These are phyloP conservation scores for Dynastes tityus DNA, from an alignment of 2,888 invertebrate genomes.

Conservation along the genomic window DNA sequence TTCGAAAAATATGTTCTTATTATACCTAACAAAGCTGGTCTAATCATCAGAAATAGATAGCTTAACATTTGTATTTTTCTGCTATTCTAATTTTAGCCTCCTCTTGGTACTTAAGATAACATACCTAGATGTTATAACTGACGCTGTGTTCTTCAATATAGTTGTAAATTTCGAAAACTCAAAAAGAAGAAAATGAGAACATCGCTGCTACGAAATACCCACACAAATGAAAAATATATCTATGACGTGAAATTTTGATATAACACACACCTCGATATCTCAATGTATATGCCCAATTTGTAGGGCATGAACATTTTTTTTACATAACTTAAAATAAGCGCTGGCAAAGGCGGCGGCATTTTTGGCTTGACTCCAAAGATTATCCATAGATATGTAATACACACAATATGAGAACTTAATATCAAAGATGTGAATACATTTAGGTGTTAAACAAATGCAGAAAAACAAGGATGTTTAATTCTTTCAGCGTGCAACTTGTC, in stretches of 20 bases:
- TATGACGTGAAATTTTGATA: neutral
- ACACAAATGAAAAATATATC: no score
- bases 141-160: no score
- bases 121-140: no score
- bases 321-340: slow-evolving; percentile 25
- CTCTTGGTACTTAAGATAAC: no score
- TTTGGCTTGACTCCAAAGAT: slow-evolving; percentile 15
- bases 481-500: neutral
- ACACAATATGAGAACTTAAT: slow-evolving; percentile 25
- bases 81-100: no score
- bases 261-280: neutral
- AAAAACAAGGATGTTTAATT: slow-evolving; percentile 1
- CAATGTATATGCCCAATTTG: neutral
- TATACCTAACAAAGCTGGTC: no score
- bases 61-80: no score
- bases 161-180: no score
- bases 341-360: neutral
- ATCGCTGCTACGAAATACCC: no score
- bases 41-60: no score
- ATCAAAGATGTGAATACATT: neutral
- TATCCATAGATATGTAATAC: slow-evolving; percentile 12
- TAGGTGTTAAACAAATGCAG: neutral
- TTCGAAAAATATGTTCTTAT: no score
- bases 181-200: no score
- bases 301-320: neutral